Percentiles rank a stretch among this genome's conserved stretches.
These are phyloP conservation scores for Cottoperca gobio DNA, from an alignment of 2,797 vertebrate species.

Conservation along the genomic window DNA sequence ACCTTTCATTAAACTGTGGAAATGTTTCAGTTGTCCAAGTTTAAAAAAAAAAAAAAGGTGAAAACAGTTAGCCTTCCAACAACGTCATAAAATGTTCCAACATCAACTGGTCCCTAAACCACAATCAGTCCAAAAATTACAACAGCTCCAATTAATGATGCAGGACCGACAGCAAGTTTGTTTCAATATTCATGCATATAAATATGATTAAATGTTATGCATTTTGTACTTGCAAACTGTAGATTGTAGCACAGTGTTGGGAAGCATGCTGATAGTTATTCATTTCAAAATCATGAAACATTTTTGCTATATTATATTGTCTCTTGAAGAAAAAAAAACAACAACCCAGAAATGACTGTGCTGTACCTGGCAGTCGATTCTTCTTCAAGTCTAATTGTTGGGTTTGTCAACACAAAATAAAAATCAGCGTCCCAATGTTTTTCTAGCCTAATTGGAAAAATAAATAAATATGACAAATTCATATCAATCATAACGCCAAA, in stretches of 20 bases:
- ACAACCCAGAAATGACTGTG: too few species aligned
- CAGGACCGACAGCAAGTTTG: background rate
- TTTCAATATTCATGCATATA: background rate
- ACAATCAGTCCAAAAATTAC: background rate
- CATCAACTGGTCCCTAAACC: background rate
- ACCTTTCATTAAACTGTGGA: background rate
- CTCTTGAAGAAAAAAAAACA: too few species aligned
- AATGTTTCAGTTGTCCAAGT: background rate
- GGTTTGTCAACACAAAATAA: background rate
- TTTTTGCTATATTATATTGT: too few species aligned
- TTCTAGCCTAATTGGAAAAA: constrained; percentile 6
- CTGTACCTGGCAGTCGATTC: too few species aligned
- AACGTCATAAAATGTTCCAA: too few species aligned
- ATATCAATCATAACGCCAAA: background rate
- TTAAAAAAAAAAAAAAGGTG: background rate
- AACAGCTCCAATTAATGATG: background rate
- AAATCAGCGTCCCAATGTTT: background rate
- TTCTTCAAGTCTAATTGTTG: background rate
- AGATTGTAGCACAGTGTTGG: too few species aligned
- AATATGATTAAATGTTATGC: too few species aligned
- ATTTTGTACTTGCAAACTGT: background rate
- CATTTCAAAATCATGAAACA: too few species aligned
- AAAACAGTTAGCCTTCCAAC: background rate
- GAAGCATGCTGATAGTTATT: background rate
- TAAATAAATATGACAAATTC: constrained; percentile 10